Evolutionary conservation across 2,797 vertebrate species (phyloP).

Genomic region (Nasua narica): DNA sequence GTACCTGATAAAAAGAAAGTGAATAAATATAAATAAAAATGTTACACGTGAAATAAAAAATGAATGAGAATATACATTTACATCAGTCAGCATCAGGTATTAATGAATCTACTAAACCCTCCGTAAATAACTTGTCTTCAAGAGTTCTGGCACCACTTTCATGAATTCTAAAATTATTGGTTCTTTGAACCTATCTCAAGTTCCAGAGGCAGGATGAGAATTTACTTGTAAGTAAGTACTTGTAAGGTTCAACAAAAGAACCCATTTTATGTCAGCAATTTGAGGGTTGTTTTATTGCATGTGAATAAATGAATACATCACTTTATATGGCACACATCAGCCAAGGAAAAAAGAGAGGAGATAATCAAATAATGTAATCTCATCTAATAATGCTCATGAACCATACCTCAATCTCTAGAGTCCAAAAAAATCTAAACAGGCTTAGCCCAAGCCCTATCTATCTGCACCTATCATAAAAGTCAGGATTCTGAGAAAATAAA

Average conservation of each 20-base stretch:
- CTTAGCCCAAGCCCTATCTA: not conserved
- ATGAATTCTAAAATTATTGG: not conserved
- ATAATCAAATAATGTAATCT: not conserved
- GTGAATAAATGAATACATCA: not conserved
- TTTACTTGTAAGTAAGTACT: not conserved
- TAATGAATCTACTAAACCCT: not conserved
- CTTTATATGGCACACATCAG: not conserved
- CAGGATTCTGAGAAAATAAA: slow-evolving; percentile 14
- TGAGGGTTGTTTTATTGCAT: not conserved
- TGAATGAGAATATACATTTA: not conserved
- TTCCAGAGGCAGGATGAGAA: not conserved
- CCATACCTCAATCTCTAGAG: not conserved
- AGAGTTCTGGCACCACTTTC: slow-evolving; percentile 7
- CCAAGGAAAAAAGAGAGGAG: not conserved
- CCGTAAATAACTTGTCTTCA: not conserved
- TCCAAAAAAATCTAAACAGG: not conserved
- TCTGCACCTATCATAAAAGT: not conserved
- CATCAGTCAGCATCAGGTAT: not conserved
- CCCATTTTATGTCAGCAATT: not conserved
- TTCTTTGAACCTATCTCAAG: not conserved
- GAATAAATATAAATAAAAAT: slow-evolving; percentile 23
- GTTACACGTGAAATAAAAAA: slow-evolving; percentile 14
- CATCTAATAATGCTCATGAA: not conserved
- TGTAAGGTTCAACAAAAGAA: not conserved
- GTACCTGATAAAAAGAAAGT: slow-evolving; percentile 82